A percentile compares a stretch with the other conserved stretches of the same genome.
Conservation (phyloP, 92 coral and sea anemone genomes). For the Siderastrea radians region DNA sequence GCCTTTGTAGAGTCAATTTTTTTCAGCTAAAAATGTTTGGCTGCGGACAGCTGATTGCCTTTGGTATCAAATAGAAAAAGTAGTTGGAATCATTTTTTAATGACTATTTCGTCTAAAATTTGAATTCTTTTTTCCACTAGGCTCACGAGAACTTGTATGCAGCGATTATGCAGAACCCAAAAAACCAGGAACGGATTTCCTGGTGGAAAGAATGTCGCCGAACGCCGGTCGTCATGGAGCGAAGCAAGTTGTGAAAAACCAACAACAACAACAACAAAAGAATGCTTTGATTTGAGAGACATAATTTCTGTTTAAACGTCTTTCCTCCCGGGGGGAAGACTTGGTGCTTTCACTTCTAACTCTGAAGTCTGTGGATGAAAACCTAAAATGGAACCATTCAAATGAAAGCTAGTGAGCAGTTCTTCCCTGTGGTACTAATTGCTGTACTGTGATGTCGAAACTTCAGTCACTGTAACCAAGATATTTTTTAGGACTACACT, state of each 20-base stretch:
- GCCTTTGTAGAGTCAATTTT: too few relatives aligned
- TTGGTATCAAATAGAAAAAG: too few relatives aligned
- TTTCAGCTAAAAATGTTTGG: too few relatives aligned
- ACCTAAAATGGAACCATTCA: neutral
- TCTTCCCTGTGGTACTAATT: too few relatives aligned
- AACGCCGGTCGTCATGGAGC: conserved; percentile 71
- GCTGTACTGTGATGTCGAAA: too few relatives aligned
- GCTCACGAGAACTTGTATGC: conserved; percentile 93
- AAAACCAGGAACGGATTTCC: conserved; percentile 83
- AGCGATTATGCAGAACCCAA: conserved; percentile 89
- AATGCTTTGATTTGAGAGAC: neutral
- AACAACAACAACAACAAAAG: neutral
- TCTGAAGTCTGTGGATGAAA: neutral
- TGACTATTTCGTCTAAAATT: neutral
- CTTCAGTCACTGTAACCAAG: too few relatives aligned
- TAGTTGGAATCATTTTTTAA: too few relatives aligned
- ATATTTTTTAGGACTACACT: too few relatives aligned
- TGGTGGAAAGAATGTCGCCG: conserved; percentile 97
- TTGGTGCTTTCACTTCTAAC: neutral
- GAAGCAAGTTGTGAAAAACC: conserved; percentile 85
- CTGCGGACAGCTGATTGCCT: too few relatives aligned
- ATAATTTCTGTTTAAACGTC: too few relatives aligned
- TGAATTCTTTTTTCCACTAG: conserved; percentile 35
- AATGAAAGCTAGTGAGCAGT: neutral
- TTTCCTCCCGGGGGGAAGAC: too few relatives aligned